Percentiles rank a stretch among this genome's conserved stretches.
Conservation (phyloP, 2,888 invertebrate species). For the Orthosia incerta region DNA sequence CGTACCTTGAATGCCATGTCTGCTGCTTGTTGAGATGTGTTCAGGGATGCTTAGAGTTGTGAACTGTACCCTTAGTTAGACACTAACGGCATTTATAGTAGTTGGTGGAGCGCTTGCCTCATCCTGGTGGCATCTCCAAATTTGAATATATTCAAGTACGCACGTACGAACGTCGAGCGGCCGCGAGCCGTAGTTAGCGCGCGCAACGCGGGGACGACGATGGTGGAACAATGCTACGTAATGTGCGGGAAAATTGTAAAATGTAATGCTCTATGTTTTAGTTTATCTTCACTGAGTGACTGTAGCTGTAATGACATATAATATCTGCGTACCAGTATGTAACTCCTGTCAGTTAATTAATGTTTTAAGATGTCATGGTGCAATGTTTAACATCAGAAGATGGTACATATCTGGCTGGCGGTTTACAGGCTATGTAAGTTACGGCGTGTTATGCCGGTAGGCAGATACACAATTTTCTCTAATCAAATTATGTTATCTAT, state of each 20-base stretch:
- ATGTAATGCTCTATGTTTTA: not conserved
- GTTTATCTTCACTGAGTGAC: not conserved
- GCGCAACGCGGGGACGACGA: conserved; percentile 44
- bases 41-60: conserved; percentile 83
- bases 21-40: conserved; percentile 77
- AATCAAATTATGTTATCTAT: too few relatives aligned
- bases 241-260: conserved; percentile 66
- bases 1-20: conserved; percentile 89
- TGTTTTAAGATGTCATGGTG: not conserved
- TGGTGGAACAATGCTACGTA: conserved; percentile 79
- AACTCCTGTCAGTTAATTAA: too few relatives aligned
- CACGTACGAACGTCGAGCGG: conserved; percentile 79
- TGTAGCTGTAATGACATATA: not conserved
- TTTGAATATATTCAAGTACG: conserved; percentile 89
- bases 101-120: conserved; percentile 75
- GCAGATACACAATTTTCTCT: not conserved
- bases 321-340: too few relatives aligned
- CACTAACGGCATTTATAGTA: conserved; percentile 86
- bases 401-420: too few relatives aligned
- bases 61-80: conserved; percentile 85
- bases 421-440: not conserved
- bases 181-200: conserved; percentile 60
- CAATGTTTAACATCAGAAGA: not conserved
- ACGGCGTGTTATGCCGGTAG: not conserved
- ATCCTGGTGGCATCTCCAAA: conserved; percentile 87